Conservation (phyloP, 2,113 vertebrate genomes). For the Forbesichthys agassizii region DNA sequence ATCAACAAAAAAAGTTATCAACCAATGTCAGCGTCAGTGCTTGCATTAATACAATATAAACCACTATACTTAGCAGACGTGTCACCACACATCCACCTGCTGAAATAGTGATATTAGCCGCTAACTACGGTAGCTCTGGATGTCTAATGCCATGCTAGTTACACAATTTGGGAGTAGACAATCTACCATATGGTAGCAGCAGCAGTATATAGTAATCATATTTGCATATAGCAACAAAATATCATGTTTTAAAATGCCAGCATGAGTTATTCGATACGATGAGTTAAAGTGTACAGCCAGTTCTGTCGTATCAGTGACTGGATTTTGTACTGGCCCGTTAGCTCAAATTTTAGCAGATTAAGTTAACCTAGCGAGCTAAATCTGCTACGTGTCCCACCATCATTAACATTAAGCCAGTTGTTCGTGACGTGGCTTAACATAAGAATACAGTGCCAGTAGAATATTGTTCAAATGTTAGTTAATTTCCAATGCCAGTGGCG, state of each 20-base stretch:
- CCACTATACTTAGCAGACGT: slow-evolving; percentile 38
- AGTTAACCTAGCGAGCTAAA: slow-evolving; percentile 16
- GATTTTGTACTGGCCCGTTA: slow-evolving; percentile 29
- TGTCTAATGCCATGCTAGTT: slow-evolving; percentile 52
- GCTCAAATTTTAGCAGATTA: slow-evolving; percentile 2
- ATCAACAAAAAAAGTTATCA: neutral
- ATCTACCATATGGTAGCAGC: slow-evolving; percentile 25
- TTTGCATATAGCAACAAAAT: slow-evolving; percentile 2
- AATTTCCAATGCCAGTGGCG: neutral
- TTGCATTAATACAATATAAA: neutral
- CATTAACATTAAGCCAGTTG: slow-evolving; percentile 25
- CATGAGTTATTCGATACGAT: neutral
- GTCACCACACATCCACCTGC: slow-evolving; percentile 63
- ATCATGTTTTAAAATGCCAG: neutral
- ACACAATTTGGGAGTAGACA: slow-evolving; percentile 22
- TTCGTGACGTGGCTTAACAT: slow-evolving; percentile 57
- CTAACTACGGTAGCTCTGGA: slow-evolving; percentile 26
- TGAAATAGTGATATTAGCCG: slow-evolving; percentile 52
- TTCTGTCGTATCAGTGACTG: neutral
- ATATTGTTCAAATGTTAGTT: neutral
- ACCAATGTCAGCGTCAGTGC: neutral
- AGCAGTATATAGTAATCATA: neutral
- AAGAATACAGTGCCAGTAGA: slow-evolving; percentile 16
- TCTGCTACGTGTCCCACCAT: slow-evolving; percentile 63
- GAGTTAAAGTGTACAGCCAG: neutral